Evolutionary conservation across 2,888 invertebrate genomes (phyloP), one percentile per base, ranked within the genome.

Genomic region (Callosobruchus maculatus): DNA sequence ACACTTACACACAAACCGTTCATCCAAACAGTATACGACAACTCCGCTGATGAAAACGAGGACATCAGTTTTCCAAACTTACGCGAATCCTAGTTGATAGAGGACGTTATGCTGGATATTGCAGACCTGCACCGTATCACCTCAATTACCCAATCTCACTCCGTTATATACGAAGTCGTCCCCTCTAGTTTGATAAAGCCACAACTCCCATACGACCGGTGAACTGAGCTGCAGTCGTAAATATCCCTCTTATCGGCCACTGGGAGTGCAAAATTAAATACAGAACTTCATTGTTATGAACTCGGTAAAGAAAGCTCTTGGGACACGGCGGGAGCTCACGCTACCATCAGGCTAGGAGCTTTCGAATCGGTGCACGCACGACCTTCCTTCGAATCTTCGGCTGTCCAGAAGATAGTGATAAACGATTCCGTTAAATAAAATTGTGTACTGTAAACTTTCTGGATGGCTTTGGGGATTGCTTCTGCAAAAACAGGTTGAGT

Each of bases 231-330:
- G 49, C 18, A 49, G 49, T 70, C 77, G 70, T 76, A 76, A 77
- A 77, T 77, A 77, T 74, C 73, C 73, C 75, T 75, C 74, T 74
- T 76, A 74, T 75, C 74, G 74, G 74, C 71, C 49, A 13, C 49
- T 49, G 74, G 72, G 75, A 77, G 76, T 77, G 74, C 75, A 79
- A 76, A 77, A 79, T 79, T 78, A 77, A 78, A 79, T 78, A 78
- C 76, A 77, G 76, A 77, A 78, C 72, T 75, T 75, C 79, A 77
- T 78, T 79, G 77, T 78, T 75, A 75, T 76, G 76, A 75, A 79
- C 73, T 74, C 75, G 68, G 49, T 18, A 49, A 49, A 76, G 76
- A 78, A 79, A 78, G 77, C 75, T 78, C 75, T 72, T 72, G 70
- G 75, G 72, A 77, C 74, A 78, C 76, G 77, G 76, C 74, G 74